Conservation (phyloP, 2,888 invertebrate species). For the Creontiades dilutus region DNA sequence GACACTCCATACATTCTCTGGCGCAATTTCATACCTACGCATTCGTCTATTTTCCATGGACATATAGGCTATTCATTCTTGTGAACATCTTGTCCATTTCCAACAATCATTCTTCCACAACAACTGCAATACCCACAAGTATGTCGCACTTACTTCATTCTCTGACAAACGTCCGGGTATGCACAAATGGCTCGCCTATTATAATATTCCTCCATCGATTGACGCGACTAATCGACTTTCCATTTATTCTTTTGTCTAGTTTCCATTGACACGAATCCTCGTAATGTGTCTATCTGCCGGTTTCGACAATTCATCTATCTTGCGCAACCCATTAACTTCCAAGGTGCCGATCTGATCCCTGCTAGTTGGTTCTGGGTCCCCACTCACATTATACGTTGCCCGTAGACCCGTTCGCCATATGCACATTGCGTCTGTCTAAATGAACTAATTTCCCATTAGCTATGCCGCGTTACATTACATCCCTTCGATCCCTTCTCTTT, state of each 20-base stretch:
- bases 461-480: neutral
- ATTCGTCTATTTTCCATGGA: too few species aligned
- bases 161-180: too few species aligned
- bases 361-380: neutral
- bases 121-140: too few species aligned
- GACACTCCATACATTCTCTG: too few species aligned
- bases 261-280: neutral
- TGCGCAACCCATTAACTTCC: constrained; percentile 58
- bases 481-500: neutral
- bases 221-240: too few species aligned
- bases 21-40: too few species aligned
- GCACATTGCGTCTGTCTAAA: constrained; percentile 46
- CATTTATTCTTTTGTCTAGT: neutral
- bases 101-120: too few species aligned
- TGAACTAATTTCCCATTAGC: constrained; percentile 40
- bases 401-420: neutral
- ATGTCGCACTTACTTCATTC: too few species aligned
- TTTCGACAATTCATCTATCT: constrained; percentile 47
- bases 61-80: too few species aligned
- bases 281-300: constrained; percentile 11
- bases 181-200: too few species aligned
- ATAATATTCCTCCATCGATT: too few species aligned
- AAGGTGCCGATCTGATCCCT: constrained; percentile 30
- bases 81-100: too few species aligned
- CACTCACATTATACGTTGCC: constrained; percentile 4